Evolutionary conservation across 2,888 invertebrate species (phyloP), one percentile per base, ranked within the genome.

Genomic region (Drosophila pseudotalamancana): DNA sequence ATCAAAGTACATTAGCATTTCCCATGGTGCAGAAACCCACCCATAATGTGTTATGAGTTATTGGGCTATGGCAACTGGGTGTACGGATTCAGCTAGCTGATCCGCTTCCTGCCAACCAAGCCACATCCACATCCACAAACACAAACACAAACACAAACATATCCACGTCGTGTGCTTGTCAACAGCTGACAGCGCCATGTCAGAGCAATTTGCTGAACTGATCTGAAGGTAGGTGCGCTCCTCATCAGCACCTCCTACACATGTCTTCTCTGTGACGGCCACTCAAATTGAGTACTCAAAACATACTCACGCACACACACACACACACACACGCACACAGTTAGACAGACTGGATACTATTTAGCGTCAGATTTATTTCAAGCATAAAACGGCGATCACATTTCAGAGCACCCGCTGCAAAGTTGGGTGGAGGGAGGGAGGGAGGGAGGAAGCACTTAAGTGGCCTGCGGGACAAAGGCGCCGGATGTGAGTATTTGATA

Each of bases 311-410:
- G 37, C 12, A 40, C 9, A 43, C 37, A 37, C 16, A 46, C 6
- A 19, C 18, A 46, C 42, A 56, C n/a, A 40, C 43, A 42, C 19
- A 43, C 37, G 37, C 12, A 40, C 9, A 43, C 37, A 37, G n/a
- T n/a, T 12, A 46, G 4, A 19, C 18, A 27, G 71, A 60, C 72
- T 83, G 75, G 66, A 71, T 75, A 68, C 66, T 66, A 78, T 86
- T 83, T 77, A 77, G 87, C 73, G 63, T 74, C 77, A 73, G 68
- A 79, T 86, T 74, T 77, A 87, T 80, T 80, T 88, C 84, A 85
- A 76, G 88, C 89, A 90, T 90, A 80, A 90, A 90, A 89, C 85
- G 64, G 68, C 78, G 87, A 87, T 91, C 90, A 73, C 77, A 90
- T 91, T 90, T 89, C 91, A 86, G 68, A 68, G 55, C 6, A 42